Conservation (phyloP, 2,113 vertebrate species). For the Taurulus bubalis region DNA sequence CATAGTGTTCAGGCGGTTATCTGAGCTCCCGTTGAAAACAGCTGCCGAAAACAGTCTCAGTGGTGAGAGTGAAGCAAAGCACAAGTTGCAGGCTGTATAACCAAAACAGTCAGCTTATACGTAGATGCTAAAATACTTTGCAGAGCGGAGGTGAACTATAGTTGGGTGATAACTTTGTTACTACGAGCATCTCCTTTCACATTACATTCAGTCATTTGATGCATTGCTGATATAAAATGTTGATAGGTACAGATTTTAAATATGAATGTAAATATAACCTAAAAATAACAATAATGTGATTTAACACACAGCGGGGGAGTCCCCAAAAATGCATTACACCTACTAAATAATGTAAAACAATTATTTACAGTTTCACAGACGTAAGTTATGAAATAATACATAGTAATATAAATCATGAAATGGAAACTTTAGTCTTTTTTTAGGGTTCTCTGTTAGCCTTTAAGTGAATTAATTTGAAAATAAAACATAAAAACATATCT, state of each 20-base stretch:
- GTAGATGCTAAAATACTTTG: background rate
- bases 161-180: background rate
- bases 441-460: background rate
- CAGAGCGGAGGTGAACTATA: background rate
- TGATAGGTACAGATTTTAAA: background rate
- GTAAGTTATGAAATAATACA: background rate
- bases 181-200: background rate
- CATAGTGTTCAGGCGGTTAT: background rate
- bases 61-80: background rate
- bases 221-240: background rate
- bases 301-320: background rate
- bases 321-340: background rate
- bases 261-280: background rate
- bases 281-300: too few species aligned
- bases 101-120: background rate
- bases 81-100: background rate
- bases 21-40: background rate
- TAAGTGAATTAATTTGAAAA: background rate
- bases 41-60: background rate
- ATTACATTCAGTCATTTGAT: background rate
- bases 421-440: background rate
- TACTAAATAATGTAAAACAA: background rate
- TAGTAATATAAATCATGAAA: background rate
- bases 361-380: background rate
- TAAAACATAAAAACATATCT: background rate